Evolutionary conservation across 2,113 vertebrate species (phyloP).

Genomic region (Electrona antarctica): DNA sequence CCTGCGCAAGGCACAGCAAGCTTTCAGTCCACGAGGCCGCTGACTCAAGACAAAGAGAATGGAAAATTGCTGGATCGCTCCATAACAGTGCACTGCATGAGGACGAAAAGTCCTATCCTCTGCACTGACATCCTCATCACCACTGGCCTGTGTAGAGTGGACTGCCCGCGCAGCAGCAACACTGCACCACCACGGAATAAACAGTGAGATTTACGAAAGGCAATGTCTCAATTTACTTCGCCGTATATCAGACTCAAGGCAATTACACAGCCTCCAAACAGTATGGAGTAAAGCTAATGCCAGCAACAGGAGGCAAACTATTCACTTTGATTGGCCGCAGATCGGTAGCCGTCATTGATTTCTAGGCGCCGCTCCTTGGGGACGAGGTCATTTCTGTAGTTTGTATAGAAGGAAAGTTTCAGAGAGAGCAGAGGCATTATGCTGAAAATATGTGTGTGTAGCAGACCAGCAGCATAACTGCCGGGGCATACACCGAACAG

Average conservation of each 20-base stretch:
- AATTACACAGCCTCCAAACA: constrained; percentile 59
- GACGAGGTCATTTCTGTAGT: constrained; percentile 40
- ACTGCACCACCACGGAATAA: constrained; percentile 11
- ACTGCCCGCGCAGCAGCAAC: constrained; percentile 16
- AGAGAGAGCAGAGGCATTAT: constrained; percentile 5
- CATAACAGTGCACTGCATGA: constrained; percentile 34
- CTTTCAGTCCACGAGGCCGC: constrained; percentile 43
- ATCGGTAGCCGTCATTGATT: constrained; percentile 50
- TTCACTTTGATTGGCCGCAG: constrained; percentile 64
- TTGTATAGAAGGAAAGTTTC: constrained; percentile 35
- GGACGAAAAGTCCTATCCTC: constrained; percentile 44
- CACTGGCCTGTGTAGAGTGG: constrained; percentile 13
- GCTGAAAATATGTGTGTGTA: neutral
- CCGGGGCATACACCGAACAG: neutral
- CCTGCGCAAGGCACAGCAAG: constrained; percentile 19
- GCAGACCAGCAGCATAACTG: neutral
- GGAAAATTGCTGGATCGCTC: constrained; percentile 52
- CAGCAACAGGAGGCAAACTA: constrained; percentile 44
- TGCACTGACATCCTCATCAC: constrained; percentile 36
- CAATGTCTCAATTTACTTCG: constrained; percentile 28
- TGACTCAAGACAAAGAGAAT: constrained; percentile 62
- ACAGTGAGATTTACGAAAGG: neutral
- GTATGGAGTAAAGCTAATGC: constrained; percentile 50
- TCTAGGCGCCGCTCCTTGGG: constrained; percentile 17
- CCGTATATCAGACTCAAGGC: constrained; percentile 36